Conservation (phyloP, 1,140 invertebrate genomes). For the Drosophila bocki region DNA sequence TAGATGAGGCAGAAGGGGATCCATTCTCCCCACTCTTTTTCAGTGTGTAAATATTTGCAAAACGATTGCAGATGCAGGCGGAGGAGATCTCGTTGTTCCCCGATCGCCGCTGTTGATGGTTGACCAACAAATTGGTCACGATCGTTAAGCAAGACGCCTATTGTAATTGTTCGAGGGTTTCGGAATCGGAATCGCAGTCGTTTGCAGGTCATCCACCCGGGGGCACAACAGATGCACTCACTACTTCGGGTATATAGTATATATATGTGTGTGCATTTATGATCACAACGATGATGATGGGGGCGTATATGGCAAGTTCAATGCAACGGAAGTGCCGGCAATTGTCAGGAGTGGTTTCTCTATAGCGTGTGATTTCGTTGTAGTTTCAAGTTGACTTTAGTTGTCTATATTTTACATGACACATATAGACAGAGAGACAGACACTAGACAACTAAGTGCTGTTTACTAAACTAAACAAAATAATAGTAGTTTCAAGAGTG, state of each 20-base stretch:
- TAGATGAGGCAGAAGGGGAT: constrained; percentile 49
- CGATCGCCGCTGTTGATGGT: constrained; percentile 57
- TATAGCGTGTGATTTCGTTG: constrained; percentile 26
- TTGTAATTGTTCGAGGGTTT: constrained; percentile 36
- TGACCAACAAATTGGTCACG: constrained; percentile 83
- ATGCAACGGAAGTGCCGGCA: constrained; percentile 75
- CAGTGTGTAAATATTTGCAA: constrained; percentile 77
- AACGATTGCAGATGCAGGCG: constrained; percentile 36
- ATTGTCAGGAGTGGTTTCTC: constrained; percentile 71
- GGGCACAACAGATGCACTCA: constrained; percentile 40
- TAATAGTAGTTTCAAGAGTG: constrained; percentile 1
- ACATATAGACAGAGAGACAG: constrained; percentile 20
- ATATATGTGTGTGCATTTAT: constrained; percentile 13
- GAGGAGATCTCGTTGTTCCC: constrained; percentile 32
- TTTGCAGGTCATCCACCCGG: constrained; percentile 64
- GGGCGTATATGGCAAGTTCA: constrained; percentile 69
- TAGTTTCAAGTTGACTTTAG: constrained; percentile 16
- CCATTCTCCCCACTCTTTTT: constrained; percentile 39
- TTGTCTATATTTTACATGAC: constrained; percentile 26
- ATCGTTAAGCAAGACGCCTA: constrained; percentile 77
- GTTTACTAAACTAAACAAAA: background rate
- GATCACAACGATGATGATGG: constrained; percentile 33
- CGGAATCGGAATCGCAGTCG: constrained; percentile 40
- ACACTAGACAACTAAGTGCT: background rate
- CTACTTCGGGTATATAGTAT: background rate